Evolutionary conservation across 2,113 vertebrate genomes (phyloP).

Genomic region (Cygnus buccinator): DNA sequence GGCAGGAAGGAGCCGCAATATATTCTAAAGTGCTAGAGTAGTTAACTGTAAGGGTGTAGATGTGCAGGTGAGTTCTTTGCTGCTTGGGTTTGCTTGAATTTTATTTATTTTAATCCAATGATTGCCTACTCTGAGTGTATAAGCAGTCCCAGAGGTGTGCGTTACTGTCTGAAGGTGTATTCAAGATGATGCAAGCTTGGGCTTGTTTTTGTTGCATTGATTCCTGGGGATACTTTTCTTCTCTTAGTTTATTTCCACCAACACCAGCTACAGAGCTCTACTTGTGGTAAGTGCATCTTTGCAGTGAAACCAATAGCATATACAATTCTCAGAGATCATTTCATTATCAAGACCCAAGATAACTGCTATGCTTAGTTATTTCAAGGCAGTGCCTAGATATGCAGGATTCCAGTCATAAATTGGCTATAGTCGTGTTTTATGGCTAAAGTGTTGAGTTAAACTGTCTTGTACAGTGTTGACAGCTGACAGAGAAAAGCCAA

Average conservation of each 20-base stretch:
- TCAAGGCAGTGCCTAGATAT: not conserved
- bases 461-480: not conserved
- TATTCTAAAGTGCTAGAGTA: not conserved
- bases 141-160: not conserved
- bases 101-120: not conserved
- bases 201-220: not conserved
- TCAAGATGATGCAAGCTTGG: not conserved
- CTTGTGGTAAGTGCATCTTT: not conserved
- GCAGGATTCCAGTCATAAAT: not conserved
- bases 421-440: not conserved
- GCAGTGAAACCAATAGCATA: not conserved
- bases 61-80: not conserved
- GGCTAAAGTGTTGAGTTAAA: not conserved
- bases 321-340: not conserved
- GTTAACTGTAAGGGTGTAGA: not conserved
- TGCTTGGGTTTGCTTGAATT: not conserved
- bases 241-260: not conserved
- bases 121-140: not conserved
- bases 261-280: not conserved
- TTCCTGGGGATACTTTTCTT: not conserved
- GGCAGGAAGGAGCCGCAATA: not conserved
- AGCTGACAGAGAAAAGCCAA: not conserved
- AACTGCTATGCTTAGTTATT: not conserved
- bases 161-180: not conserved
- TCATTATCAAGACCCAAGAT: not conserved